A percentile compares a stretch with the other conserved stretches of the same genome.
These are phyloP conservation scores for Rhadinocentrus ornatus DNA, from an alignment of 2,797 vertebrate genomes.

Conservation along the genomic window DNA sequence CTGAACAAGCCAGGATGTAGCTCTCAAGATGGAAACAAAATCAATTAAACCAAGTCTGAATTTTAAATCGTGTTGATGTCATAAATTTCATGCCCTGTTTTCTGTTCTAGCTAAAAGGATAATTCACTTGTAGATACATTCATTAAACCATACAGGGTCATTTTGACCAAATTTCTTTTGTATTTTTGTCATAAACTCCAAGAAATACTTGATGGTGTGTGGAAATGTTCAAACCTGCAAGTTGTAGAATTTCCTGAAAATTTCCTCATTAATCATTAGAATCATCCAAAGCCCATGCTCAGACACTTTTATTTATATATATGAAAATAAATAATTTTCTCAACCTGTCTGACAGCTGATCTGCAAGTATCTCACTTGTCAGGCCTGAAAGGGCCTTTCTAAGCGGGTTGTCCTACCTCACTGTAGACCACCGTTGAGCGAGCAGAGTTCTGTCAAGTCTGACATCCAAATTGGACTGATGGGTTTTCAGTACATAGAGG, in stretches of 20 bases:
- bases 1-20: background rate
- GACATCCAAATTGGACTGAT: background rate
- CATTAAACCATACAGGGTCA: background rate
- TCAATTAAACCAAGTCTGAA: too few species aligned
- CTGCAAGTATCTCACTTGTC: background rate
- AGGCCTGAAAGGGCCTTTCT: background rate
- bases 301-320: background rate
- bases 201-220: background rate
- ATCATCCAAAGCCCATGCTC: background rate
- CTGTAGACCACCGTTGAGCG: background rate
- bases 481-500: background rate
- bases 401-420: slow-evolving; percentile 41
- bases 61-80: background rate
- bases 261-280: background rate
- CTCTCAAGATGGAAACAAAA: background rate
- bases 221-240: background rate
- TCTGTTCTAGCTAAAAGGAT: background rate
- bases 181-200: background rate
- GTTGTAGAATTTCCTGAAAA: background rate
- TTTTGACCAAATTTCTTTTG: background rate
- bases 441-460: background rate
- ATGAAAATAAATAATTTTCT: too few species aligned
- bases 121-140: background rate
- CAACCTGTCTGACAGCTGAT: too few species aligned
- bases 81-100: background rate